phyloP scores from a whole-genome alignment of 1,140 invertebrate genomes.

The Orussus abietinus region DNA sequence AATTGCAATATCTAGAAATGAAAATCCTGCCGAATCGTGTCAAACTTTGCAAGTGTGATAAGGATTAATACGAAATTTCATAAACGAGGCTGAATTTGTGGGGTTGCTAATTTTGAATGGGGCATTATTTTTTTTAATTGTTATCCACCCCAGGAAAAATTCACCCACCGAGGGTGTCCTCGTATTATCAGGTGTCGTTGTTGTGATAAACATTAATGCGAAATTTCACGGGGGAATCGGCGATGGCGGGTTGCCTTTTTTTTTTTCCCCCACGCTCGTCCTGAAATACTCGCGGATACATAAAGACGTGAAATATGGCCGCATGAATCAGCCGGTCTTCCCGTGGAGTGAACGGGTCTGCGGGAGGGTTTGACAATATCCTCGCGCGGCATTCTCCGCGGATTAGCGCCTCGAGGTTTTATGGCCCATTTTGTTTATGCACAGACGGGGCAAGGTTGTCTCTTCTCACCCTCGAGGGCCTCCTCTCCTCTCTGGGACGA shows the following conservation, averaged over 20 bases:
- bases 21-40: too few species aligned
- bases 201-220: slow-evolving; percentile 25
- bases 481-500: too few species aligned
- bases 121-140: too few species aligned
- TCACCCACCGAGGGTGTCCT: slow-evolving; percentile 8
- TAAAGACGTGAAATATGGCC: slow-evolving; percentile 40
- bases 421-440: slow-evolving; percentile 45
- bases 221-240: slow-evolving; percentile 17
- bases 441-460: slow-evolving; percentile 35
- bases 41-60: too few species aligned
- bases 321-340: slow-evolving; percentile 42
- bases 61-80: too few species aligned
- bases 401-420: slow-evolving; percentile 44
- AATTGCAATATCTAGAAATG: too few species aligned
- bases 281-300: slow-evolving; percentile 38
- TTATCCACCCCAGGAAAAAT: too few species aligned
- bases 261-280: slow-evolving; percentile 7
- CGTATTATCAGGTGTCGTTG: slow-evolving; percentile 16
- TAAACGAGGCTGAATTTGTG: too few species aligned
- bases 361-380: slow-evolving; percentile 42
- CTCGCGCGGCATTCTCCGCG: slow-evolving; percentile 38
- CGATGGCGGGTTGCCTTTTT: slow-evolving; percentile 8
- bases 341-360: slow-evolving; percentile 30
- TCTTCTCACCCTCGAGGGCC: slow-evolving; percentile 8
- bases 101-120: too few species aligned